phyloP scores from a whole-genome alignment of 2,113 vertebrate species.

The Gasterosteus nipponicus region DNA sequence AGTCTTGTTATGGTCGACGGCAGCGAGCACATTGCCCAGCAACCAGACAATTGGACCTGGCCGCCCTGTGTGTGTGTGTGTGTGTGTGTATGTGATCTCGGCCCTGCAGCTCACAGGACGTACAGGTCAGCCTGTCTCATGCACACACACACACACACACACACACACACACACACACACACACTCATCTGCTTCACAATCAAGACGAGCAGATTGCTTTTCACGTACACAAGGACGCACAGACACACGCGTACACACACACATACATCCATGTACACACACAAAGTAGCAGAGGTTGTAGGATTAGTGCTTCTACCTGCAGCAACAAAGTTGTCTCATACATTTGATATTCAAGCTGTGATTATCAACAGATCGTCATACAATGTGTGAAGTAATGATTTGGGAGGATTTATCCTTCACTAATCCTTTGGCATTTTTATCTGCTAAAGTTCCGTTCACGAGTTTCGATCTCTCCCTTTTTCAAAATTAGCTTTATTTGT shows the following conservation, averaged over 20 bases:
- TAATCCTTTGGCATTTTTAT: neutral
- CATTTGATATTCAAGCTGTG: neutral
- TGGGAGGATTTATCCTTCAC: conserved; percentile 9
- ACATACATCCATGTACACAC: neutral
- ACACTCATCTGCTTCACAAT: conserved; percentile 1
- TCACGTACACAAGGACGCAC: neutral
- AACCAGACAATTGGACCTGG: conserved; percentile 62
- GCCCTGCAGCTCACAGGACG: conserved; percentile 12
- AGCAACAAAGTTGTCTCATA: neutral
- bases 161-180: neutral
- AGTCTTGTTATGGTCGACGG: conserved; percentile 61
- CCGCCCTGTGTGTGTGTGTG: conserved; percentile 2
- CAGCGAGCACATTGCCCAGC: conserved; percentile 64
- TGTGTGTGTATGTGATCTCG: conserved; percentile 2
- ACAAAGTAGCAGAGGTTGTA: conserved; percentile 25
- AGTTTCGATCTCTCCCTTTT: neutral
- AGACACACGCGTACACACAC: conserved; percentile 2
- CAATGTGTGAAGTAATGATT: conserved; percentile 10
- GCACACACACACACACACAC: neutral
- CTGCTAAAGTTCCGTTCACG: neutral
- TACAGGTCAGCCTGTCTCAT: neutral
- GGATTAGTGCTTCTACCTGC: conserved; percentile 23
- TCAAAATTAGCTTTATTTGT: neutral
- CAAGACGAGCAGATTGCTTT: conserved; percentile 21
- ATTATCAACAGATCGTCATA: conserved; percentile 17